A percentile compares a stretch with the other conserved stretches of the same genome.
Conservation (phyloP, 2,888 invertebrate species). For the Dicyrtomina minuta region DNA sequence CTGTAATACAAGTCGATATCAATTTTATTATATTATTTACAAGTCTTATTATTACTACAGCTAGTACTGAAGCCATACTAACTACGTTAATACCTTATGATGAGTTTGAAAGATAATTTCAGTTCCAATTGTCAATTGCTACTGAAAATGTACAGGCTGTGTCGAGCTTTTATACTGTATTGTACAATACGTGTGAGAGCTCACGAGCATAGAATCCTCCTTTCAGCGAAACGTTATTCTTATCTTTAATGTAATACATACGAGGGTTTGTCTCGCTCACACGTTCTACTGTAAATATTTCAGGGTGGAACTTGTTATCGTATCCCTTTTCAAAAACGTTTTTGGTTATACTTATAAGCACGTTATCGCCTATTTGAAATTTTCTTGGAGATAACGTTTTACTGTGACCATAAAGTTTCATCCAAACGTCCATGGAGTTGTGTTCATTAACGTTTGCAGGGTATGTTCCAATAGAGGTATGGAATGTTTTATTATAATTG, state of each 20-base stretch:
- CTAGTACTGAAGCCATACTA: no score
- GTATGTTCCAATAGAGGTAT: conserved; percentile 23
- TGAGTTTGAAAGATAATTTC: no score
- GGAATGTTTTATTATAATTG: conserved; percentile 28
- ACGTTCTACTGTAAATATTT: conserved; percentile 18
- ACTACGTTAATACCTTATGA: no score
- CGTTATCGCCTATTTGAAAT: conserved; percentile 27
- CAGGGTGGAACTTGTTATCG: not conserved
- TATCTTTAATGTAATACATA: conserved; percentile 20
- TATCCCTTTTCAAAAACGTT: conserved; percentile 1
- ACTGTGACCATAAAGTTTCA: conserved; percentile 16
- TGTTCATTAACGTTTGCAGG: no score
- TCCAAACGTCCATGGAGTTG: conserved; percentile 30
- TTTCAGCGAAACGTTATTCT: not conserved
- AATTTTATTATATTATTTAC: no score
- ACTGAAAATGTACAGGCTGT: no score
- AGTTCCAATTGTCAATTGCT: no score
- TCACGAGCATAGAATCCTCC: conserved; percentile 33
- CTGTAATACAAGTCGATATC: no score
- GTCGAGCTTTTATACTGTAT: no score
- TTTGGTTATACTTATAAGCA: conserved; percentile 14
- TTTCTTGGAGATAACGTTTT: no score
- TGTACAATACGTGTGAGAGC: conserved; percentile 1
- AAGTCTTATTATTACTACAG: no score
- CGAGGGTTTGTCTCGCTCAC: conserved; percentile 26